Base-by-base conservation (phyloP, 1,140 invertebrate genomes). In the Cydia splendana region DNA sequence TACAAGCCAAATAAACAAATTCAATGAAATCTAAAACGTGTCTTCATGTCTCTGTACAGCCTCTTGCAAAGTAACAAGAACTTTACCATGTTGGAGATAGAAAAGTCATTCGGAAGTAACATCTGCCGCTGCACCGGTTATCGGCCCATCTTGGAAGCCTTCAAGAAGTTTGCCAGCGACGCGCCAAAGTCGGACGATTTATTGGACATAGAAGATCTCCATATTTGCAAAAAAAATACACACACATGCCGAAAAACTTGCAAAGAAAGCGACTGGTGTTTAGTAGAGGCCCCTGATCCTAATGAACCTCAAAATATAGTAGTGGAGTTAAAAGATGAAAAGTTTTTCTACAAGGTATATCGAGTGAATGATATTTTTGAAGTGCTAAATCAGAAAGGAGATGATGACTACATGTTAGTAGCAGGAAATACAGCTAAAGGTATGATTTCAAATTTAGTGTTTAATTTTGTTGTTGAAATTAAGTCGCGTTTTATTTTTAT, bases 121-220 rank as follows among this genome's bases (percentile, higher is more conserved):
- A 94, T 97, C 18, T 97, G 97, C 80, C 94, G 97, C 34, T 97
- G 97, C 84, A 98, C 97, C 2, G 97, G 97, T 0, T 97, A 97
- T 83, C 91, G 97, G 77, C 95, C 97, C 1, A 97, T 97, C 83
- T 90, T 97, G 24, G 95, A 97, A 57, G 94, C 96, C 4, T 97
- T 97, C 82, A 97, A 96, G 88, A 94, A 95, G 42, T 95, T 96
- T 73, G 95, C 95, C 5, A 91, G 80, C 53, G 95, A 96, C 84
- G 94, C 95, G 1, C 85, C 88, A 0, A 86, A 87, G 38, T 83
- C 85, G 13, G 75, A 78, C 12, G 74, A 83, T 74, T 24, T 85
- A 13, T 1, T 24, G 18, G 90, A 92, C 53, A 92, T 92, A 5
- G 89, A 91, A 85, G 87, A 91, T 18, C 57, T 89, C 18, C 77